Conservation (phyloP, 1,140 invertebrate genomes). For the Ruditapes philippinarum region DNA sequence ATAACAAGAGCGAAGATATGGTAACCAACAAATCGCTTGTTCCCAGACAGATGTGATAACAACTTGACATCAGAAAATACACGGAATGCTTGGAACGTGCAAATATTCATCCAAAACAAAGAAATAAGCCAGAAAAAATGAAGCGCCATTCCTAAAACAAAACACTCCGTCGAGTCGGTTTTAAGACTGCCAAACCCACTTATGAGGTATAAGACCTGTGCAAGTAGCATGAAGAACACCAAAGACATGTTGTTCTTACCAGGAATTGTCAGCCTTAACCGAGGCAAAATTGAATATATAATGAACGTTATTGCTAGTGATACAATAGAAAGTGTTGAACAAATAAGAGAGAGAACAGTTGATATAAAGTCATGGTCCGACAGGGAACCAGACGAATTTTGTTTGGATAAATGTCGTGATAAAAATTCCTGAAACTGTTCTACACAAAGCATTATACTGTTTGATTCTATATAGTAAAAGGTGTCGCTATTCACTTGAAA, state of each 20-base stretch:
- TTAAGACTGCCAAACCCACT: background rate
- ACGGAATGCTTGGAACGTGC: constrained; percentile 22
- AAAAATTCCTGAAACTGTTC: background rate
- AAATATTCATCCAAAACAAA: constrained; percentile 57
- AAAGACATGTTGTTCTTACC: constrained; percentile 40
- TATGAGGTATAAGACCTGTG: constrained; percentile 4
- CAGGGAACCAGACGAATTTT: no score
- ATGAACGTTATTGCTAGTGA: background rate
- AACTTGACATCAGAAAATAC: background rate
- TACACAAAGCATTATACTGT: background rate
- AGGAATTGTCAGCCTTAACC: background rate
- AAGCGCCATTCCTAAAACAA: background rate
- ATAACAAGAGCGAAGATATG: background rate
- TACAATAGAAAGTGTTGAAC: background rate
- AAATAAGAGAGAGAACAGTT: background rate
- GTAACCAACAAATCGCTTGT: background rate
- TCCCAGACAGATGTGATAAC: background rate
- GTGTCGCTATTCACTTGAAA: no score
- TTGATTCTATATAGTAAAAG: background rate
- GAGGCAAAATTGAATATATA: background rate
- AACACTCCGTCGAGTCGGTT: background rate
- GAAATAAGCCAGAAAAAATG: constrained; percentile 9
- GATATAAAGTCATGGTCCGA: no score
- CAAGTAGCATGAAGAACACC: background rate
- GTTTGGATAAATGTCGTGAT: no score